These are phyloP conservation scores for Heliconius aoede DNA, from an alignment of 2,888 invertebrate species.

Conservation along the genomic window DNA sequence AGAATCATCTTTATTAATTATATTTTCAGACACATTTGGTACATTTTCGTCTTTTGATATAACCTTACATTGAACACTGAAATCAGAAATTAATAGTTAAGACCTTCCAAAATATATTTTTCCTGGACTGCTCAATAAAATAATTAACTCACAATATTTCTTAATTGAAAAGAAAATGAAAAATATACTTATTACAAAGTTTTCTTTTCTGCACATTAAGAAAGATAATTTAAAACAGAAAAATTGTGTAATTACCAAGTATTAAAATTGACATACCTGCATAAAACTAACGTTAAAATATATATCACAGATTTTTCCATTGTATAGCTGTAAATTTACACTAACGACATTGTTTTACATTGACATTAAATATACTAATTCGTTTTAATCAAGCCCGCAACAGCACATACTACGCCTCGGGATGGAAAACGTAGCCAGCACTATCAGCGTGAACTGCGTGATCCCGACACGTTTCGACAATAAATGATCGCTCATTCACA, in stretches of 20 bases:
- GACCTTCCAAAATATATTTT: too few species aligned
- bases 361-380: not conserved
- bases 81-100: slow-evolving; percentile 43
- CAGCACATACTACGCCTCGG: slow-evolving; percentile 18
- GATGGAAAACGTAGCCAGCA: slow-evolving; percentile 30
- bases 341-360: not conserved
- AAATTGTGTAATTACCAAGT: not conserved
- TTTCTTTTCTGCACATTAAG: not conserved
- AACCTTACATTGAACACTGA: slow-evolving; percentile 61
- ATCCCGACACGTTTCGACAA: slow-evolving; percentile 54
- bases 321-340: slow-evolving; percentile 1
- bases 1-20: slow-evolving; percentile 25
- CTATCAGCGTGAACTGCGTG: slow-evolving; percentile 69
- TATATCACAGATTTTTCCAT: slow-evolving; percentile 43
- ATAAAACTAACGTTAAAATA: slow-evolving; percentile 51
- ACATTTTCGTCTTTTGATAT: slow-evolving; percentile 48
- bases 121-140: too few species aligned
- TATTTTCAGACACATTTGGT: slow-evolving; percentile 28
- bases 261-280: slow-evolving; percentile 27
- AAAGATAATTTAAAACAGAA: not conserved
- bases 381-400: not conserved
- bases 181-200: not conserved
- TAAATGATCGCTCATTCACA: slow-evolving; percentile 37
- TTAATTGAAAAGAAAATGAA: not conserved
- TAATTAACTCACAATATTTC: not conserved